phyloP scores from a whole-genome alignment of 2,113 vertebrate species.

The Oreamnos americanus region DNA sequence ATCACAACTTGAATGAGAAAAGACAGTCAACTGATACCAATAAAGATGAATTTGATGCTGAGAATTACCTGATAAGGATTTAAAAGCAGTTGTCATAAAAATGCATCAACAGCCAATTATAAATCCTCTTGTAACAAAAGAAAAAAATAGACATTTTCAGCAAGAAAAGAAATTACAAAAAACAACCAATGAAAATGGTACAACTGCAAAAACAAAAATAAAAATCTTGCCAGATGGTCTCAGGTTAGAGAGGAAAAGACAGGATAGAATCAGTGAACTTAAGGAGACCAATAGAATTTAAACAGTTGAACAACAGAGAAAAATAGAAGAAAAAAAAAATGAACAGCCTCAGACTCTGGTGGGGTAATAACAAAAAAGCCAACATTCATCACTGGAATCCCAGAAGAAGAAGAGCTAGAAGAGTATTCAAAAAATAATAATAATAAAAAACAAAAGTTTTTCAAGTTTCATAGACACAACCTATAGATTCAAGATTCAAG shows the following conservation, averaged over 20 bases:
- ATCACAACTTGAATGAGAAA: not conserved
- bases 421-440: not conserved
- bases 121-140: not conserved
- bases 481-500: not conserved
- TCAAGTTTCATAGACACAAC: not conserved
- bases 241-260: not conserved
- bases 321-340: not conserved
- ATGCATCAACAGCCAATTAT: not conserved
- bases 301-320: not conserved
- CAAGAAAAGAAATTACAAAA: not conserved
- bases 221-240: not conserved
- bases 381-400: not conserved
- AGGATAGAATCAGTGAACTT: not conserved
- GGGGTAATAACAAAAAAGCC: not conserved
- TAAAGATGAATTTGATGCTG: not conserved
- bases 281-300: not conserved
- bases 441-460: not conserved
- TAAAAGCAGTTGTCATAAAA: not conserved
- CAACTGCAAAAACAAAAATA: not conserved
- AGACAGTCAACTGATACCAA: not conserved
- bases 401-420: not conserved
- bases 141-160: not conserved
- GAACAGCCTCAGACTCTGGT: not conserved
- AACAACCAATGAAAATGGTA: not conserved
- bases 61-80: not conserved